These are phyloP conservation scores for Pseudorhiza aurosa DNA, from an alignment of 30 jellyfish, hydroid and myxozoan species.

Conservation along the genomic window DNA sequence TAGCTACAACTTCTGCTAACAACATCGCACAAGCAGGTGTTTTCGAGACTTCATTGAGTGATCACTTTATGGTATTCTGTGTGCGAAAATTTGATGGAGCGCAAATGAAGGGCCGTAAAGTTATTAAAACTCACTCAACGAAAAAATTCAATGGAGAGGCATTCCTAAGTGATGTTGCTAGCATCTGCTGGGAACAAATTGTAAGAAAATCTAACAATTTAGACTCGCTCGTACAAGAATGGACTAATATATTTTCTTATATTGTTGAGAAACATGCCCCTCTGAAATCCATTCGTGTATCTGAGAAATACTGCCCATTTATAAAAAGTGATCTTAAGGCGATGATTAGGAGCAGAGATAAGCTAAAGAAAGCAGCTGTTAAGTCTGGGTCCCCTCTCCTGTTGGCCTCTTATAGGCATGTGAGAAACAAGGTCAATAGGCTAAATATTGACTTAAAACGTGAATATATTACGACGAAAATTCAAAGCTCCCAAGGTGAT, in stretches of 20 bases:
- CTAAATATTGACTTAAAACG: background rate
- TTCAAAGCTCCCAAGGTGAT: background rate
- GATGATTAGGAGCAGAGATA: constrained; percentile 16
- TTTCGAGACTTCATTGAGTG: background rate
- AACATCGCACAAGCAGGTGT: background rate
- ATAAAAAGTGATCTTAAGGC: background rate
- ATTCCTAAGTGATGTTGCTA: constrained; percentile 41
- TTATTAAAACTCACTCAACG: constrained; percentile 33
- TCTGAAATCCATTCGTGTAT: constrained; percentile 20
- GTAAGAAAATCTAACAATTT: background rate
- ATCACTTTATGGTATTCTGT: constrained; percentile 28
- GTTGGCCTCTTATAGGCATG: constrained; percentile 22
- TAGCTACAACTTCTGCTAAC: constrained; percentile 34
- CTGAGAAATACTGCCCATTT: constrained; percentile 29
- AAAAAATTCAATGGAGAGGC: constrained; percentile 6
- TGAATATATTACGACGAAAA: background rate
- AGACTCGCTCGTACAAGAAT: background rate
- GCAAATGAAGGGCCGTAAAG: constrained; percentile 25
- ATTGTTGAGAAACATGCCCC: constrained; percentile 34
- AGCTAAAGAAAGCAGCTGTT: constrained; percentile 31
- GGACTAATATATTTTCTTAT: constrained; percentile 10
- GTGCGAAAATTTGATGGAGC: constrained; percentile 35
- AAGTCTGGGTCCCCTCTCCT: constrained; percentile 14
- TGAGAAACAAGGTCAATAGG: constrained; percentile 20
- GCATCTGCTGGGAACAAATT: constrained; percentile 44